A percentile compares a stretch with the other conserved stretches of the same genome.
Conservation (phyloP, 1,140 invertebrate species). For the Aphidius gifuensis region DNA sequence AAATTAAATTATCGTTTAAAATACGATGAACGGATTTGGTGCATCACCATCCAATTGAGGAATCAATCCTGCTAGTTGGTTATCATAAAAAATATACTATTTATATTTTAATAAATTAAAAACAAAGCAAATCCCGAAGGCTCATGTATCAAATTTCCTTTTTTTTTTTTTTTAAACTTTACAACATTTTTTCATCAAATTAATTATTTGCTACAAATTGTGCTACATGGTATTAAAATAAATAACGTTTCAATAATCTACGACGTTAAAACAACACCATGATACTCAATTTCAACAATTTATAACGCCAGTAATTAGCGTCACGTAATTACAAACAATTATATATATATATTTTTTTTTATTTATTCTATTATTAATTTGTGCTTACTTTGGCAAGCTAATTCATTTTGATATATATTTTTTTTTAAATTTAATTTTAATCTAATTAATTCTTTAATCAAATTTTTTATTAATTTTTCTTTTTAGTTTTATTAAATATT, state of each 20-base stretch:
- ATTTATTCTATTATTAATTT: not conserved
- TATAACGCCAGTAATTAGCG: slow-evolving; percentile 11
- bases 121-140: slow-evolving; percentile 11
- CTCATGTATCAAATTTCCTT: not conserved
- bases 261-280: slow-evolving; percentile 21
- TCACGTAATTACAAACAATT: slow-evolving; percentile 3
- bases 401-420: too few relatives aligned
- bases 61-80: not conserved
- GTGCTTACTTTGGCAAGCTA: too few relatives aligned
- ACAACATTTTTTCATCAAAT: not conserved
- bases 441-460: too few relatives aligned
- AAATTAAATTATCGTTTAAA: slow-evolving; percentile 5
- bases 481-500: not conserved
- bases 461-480: not conserved
- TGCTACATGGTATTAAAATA: slow-evolving; percentile 11
- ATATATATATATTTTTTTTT: not conserved
- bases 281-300: slow-evolving; percentile 18
- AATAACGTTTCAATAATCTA: slow-evolving; percentile 25
- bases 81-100: slow-evolving; percentile 14
- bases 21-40: too few relatives aligned
- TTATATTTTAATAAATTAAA: slow-evolving; percentile 6
- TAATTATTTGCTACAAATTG: not conserved
- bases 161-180: not conserved
- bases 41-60: too few relatives aligned
- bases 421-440: too few relatives aligned